Conservation (phyloP, 2,113 vertebrate species). For the Conger conger region DNA sequence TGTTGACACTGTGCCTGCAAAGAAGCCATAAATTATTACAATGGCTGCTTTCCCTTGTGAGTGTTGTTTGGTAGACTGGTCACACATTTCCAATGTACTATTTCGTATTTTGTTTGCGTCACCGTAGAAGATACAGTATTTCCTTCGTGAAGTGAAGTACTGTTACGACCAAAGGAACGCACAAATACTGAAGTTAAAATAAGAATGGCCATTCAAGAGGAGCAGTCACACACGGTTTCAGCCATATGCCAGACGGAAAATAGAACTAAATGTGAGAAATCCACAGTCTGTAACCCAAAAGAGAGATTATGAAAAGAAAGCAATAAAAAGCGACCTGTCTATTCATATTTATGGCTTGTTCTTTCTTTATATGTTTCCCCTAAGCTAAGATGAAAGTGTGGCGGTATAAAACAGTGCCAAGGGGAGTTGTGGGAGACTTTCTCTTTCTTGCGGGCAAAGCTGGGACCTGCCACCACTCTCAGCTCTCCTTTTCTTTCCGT, state of each 20-base stretch:
- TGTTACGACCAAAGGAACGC: background rate
- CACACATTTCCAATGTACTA: background rate
- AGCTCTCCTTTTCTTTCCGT: conserved; percentile 14
- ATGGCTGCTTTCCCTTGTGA: background rate
- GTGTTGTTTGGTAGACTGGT: background rate
- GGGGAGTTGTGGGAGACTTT: conserved; percentile 10
- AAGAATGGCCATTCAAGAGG: background rate
- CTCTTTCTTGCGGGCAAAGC: conserved; percentile 15
- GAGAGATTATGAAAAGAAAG: conserved; percentile 17
- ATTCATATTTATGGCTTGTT: conserved; percentile 44
- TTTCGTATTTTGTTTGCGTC: background rate
- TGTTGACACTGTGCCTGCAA: background rate
- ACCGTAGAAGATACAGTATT: background rate
- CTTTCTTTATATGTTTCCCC: conserved; percentile 22
- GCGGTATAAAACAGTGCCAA: conserved; percentile 28
- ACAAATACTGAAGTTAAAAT: background rate
- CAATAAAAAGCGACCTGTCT: conserved; percentile 19
- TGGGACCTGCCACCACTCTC: conserved; percentile 22
- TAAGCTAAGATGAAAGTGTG: conserved; percentile 45
- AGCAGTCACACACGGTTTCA: background rate
- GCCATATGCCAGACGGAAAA: background rate
- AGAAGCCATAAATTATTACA: background rate
- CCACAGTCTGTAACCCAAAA: background rate
- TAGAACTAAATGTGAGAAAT: conserved; percentile 17
- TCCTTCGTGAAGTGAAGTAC: background rate